Percentiles rank a stretch among this genome's conserved stretches.
Conservation (phyloP, 2,888 invertebrate species). For the Neoscelio sp. region DNA sequence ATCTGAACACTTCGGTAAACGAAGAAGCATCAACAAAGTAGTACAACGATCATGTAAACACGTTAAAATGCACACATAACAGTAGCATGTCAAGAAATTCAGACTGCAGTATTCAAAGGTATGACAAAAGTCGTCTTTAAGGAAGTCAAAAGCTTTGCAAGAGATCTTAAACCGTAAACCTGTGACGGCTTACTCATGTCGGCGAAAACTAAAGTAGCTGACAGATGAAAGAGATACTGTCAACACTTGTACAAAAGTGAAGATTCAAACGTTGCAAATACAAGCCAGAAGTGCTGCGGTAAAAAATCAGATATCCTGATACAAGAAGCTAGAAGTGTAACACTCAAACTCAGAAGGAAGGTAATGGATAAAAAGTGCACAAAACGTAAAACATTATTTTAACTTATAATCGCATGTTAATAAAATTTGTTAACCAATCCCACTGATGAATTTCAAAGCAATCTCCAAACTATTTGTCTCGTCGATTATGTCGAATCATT, state of each 20-base stretch:
- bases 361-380: too few species aligned
- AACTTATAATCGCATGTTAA: too few species aligned
- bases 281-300: slow-evolving; percentile 17
- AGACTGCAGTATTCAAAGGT: slow-evolving; percentile 21
- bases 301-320: slow-evolving; percentile 35
- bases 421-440: too few species aligned
- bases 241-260: slow-evolving; percentile 42
- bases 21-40: too few species aligned
- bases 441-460: too few species aligned
- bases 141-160: slow-evolving; percentile 45
- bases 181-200: slow-evolving; percentile 30
- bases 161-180: slow-evolving; percentile 43
- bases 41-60: too few species aligned
- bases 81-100: slow-evolving; percentile 25
- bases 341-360: slow-evolving; percentile 12
- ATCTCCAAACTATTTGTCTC: too few species aligned
- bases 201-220: slow-evolving; percentile 37
- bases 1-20: too few species aligned
- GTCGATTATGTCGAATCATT: too few species aligned
- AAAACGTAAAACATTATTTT: too few species aligned
- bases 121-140: slow-evolving; percentile 43
- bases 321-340: slow-evolving; percentile 5
- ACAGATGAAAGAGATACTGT: slow-evolving; percentile 55
- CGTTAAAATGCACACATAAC: slow-evolving; percentile 9
- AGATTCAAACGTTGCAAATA: slow-evolving; percentile 35